These are phyloP conservation scores for Columba guinea DNA, from an alignment of 2,797 vertebrate genomes.

Conservation along the genomic window DNA sequence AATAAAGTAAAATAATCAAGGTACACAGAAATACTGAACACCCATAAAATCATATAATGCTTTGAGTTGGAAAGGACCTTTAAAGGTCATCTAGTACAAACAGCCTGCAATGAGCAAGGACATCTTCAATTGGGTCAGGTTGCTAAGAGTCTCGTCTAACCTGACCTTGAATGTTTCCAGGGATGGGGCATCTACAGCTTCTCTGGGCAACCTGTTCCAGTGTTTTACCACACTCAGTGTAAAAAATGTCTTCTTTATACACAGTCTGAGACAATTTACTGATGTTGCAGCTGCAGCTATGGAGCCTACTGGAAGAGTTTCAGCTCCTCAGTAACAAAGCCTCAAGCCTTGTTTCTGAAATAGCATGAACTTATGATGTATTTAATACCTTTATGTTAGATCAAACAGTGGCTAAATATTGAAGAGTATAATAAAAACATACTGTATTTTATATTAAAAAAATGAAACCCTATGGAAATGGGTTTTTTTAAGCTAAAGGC, in stretches of 20 bases:
- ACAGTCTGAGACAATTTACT: background rate
- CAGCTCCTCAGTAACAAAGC: background rate
- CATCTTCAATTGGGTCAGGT: background rate
- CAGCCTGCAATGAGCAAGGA: accelerated
- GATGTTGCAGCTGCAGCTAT: background rate
- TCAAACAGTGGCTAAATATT: background rate
- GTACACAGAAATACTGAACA: background rate
- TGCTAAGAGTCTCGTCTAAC: background rate
- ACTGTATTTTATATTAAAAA: background rate
- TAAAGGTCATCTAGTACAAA: background rate
- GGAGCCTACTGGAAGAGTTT: background rate
- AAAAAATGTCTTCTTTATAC: background rate
- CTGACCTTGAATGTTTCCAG: background rate
- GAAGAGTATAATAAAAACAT: background rate
- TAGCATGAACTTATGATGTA: background rate
- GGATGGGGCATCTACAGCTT: background rate
- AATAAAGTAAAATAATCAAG: background rate
- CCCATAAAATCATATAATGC: background rate
- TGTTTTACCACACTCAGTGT: background rate
- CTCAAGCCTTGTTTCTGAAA: background rate
- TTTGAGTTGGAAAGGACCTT: background rate
- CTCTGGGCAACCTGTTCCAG: background rate
- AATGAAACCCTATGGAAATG: background rate
- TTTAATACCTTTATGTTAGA: background rate
- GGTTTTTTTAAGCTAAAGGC: background rate